A percentile compares a stretch with the other conserved stretches of the same genome.
These are phyloP conservation scores for Nycticorax nycticorax DNA, from an alignment of 2,113 vertebrate species.

Conservation along the genomic window DNA sequence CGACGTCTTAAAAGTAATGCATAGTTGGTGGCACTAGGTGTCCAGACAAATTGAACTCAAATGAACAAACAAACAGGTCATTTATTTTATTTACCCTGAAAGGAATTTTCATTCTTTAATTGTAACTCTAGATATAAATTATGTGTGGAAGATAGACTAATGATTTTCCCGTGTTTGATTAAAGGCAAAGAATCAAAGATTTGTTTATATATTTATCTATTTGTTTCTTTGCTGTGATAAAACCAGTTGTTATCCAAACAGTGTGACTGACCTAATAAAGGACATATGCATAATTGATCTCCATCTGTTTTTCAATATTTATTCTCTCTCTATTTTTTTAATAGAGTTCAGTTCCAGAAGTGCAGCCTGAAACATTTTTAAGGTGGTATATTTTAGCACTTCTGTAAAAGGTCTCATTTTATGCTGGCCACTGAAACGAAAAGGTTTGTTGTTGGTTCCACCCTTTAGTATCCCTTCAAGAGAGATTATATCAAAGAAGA, in stretches of 20 bases:
- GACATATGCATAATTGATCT: slow-evolving; percentile 36
- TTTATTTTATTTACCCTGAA: slow-evolving; percentile 36
- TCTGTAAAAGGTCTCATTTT: not conserved
- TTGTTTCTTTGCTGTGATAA: slow-evolving; percentile 42
- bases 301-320: slow-evolving; percentile 48
- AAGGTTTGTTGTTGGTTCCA: slow-evolving; percentile 41
- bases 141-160: not conserved
- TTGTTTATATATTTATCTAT: slow-evolving; percentile 48
- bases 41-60: not conserved
- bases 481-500: slow-evolving; percentile 68
- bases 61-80: not conserved
- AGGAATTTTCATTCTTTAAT: slow-evolving; percentile 33
- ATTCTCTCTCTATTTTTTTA: slow-evolving; percentile 6
- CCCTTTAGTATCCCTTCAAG: slow-evolving; percentile 57
- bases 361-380: slow-evolving; percentile 13
- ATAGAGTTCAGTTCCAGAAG: slow-evolving; percentile 20
- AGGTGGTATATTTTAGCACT: slow-evolving; percentile 30
- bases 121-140: slow-evolving; percentile 6
- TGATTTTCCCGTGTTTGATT: slow-evolving; percentile 51
- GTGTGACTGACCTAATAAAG: slow-evolving; percentile 24
- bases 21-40: not conserved
- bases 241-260: slow-evolving; percentile 28
- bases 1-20: not conserved
- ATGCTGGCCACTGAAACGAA: not conserved
- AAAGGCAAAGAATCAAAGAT: slow-evolving; percentile 29